Evolutionary conservation across 2,888 invertebrate genomes (phyloP).

Genomic region (Trichogramma dendrolimi): DNA sequence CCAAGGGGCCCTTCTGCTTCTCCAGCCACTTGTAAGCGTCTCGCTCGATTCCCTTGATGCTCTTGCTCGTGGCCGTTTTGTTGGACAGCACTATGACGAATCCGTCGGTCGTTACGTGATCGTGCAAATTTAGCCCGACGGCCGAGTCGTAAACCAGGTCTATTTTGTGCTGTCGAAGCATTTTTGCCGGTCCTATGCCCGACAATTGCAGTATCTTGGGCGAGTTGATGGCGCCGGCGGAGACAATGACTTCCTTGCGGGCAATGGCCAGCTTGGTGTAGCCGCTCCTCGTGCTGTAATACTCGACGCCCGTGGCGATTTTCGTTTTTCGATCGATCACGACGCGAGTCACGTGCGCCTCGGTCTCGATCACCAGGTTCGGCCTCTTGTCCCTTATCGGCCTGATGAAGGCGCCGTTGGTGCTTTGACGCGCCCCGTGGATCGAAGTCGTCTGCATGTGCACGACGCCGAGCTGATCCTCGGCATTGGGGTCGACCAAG

Average conservation of each 20-base stretch:
- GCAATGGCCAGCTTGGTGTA: conserved; percentile 44
- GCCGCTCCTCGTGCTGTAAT: conserved; percentile 45
- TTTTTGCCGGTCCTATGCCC: conserved; percentile 53
- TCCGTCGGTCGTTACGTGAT: conserved; percentile 53
- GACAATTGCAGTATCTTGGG: conserved; percentile 57
- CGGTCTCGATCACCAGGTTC: conserved; percentile 50
- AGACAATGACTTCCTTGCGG: conserved; percentile 55
- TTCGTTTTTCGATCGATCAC: conserved; percentile 53
- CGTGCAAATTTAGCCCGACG: conserved; percentile 57
- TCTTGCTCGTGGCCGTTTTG: conserved; percentile 37
- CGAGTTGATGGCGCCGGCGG: conserved; percentile 55
- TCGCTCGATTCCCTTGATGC: conserved; percentile 41
- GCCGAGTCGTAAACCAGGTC: conserved; percentile 48
- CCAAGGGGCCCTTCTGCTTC: conserved; percentile 54
- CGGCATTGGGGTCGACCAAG: conserved; percentile 59
- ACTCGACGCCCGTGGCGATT: conserved; percentile 51
- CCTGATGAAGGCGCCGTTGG: conserved; percentile 64
- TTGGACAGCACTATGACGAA: conserved; percentile 44
- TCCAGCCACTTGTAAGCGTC: conserved; percentile 54
- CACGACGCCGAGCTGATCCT: conserved; percentile 60
- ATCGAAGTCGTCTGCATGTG: conserved; percentile 61
- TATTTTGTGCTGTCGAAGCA: conserved; percentile 49
- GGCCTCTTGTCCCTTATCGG: conserved; percentile 58
- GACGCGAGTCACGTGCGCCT: conserved; percentile 55
- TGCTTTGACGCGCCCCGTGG: conserved; percentile 60